Evolutionary conservation across 2,797 vertebrate genomes (phyloP), one percentile per base, ranked within the genome.

Genomic region (Clarias platycephalus): DNA sequence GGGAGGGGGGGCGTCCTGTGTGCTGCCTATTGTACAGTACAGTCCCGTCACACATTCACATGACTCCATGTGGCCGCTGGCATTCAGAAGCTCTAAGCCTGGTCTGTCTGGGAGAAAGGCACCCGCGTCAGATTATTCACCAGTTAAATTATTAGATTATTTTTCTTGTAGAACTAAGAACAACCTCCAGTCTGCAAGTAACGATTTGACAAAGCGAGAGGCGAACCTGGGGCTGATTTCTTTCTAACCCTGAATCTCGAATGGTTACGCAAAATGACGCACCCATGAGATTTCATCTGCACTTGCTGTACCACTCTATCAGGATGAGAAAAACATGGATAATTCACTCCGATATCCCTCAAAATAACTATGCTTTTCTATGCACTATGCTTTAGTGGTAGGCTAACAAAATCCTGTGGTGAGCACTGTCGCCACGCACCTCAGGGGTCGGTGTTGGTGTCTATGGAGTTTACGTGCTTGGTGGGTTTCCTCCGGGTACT

Each of bases 21-120:
- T 84, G 71, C 79, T 58, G 84, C 82, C 82, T 85, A 71, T 67
- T 55, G 70, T 83, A 82, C 60, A 20, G 20, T 81, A 66, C 3
- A 75, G 34, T 63, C 37, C 40, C 26, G 82, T 86, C 82, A 84
- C 55, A 60, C 75, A 37, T 37, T 77, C 75, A 77, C 75, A 60
- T 77, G 28, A 60, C 55, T 37, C 20, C 55, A 13, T 44, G 75
- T 1, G 5, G 22, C 28, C 7, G 4, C 28, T 34, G 31, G 5
- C 28, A n/a, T 44, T n/a, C 40, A 0, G 15, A 15, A 1, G n/a
- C 8, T 3, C 44, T 75, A 5, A 16, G 7, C 55, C 20, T 0
- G 10, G 3, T 34, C 55, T 6, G 10, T 60, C 4, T 37, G 75
- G 34, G 5, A 34, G 34, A 22, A 76, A 0, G 16, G 2, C 5